These are phyloP conservation scores for Alligator mississippiensis DNA, from an alignment of 2,113 vertebrate genomes.

Conservation along the genomic window DNA sequence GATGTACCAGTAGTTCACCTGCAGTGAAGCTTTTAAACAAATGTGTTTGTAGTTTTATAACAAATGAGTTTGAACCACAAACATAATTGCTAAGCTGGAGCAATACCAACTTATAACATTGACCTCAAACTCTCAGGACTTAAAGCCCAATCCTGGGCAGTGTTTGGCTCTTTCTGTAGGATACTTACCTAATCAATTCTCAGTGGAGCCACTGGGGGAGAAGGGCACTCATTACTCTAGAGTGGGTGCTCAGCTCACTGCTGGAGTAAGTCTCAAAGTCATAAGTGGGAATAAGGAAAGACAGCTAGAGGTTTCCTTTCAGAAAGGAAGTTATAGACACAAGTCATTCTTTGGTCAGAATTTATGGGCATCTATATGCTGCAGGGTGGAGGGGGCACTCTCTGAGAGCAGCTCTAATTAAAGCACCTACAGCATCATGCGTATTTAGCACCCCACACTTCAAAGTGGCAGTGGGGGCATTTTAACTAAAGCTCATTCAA, in stretches of 20 bases:
- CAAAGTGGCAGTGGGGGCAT: no score
- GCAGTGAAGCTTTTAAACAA: not conserved
- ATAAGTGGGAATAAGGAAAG: not conserved
- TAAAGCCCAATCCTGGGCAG: not conserved
- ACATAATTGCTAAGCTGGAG: not conserved
- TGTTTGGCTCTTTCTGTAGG: not conserved
- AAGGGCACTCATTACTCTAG: not conserved
- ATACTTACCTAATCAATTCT: not conserved
- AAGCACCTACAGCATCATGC: no score
- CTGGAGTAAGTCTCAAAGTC: not conserved
- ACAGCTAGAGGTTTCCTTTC: not conserved
- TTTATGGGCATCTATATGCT: no score
- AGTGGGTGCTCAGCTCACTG: not conserved
- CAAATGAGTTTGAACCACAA: not conserved
- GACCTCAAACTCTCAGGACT: not conserved
- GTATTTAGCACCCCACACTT: no score
- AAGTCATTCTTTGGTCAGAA: no score
- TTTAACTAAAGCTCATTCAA: no score
- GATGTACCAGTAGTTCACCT: not conserved
- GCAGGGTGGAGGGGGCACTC: no score
- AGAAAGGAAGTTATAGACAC: not conserved
- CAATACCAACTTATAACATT: not conserved
- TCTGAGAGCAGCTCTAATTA: no score
- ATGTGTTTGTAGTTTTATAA: not conserved
- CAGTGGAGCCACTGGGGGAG: not conserved